Base-by-base conservation (phyloP, 2,113 vertebrate genomes). In the Spheniscus mendiculus region DNA sequence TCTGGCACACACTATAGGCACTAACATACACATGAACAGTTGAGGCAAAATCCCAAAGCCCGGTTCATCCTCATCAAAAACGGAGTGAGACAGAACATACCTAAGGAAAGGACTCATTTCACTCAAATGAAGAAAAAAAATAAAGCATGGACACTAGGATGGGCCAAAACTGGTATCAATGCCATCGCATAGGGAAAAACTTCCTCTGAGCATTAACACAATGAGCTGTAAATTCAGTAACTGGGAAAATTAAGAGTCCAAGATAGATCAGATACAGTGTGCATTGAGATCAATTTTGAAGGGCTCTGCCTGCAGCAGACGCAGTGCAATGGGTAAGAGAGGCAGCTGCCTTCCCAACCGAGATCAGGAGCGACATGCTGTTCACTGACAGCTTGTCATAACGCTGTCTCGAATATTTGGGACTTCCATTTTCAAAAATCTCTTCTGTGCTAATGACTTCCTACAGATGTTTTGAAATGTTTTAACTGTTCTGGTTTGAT, bases 401-500 rank as follows among this genome's bases (percentile, higher is more conserved):
- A 59, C 76, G 30, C 45, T 11, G 52, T 11, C 2, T 11, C 2
- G 1, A 89, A 86, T 87, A 71, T 44, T 45, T 50, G 81, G 76
- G 93, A 93, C 65, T 59, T 66, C 52, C 45, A 44, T 34, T 66
- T 80, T 36, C 69, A 84, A 13, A 67, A 82, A 86, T 21, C 53
- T 89, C 55, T 97, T 74, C 45, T 90, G 45, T 49, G 71, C 49
- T 95, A 89, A 94, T 85, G 32, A 78, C 74, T 86, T 82, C 74
- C 87, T 92, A 87, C 93, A 81, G 91, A 89, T 91, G 67, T 94
- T 97, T 67, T 97, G 85, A 96, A 96, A 70, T 66, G n/a, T 50
- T 94, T 80, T 59, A 84, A 63, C 72, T 87, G 17, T 5, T 85
- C 80, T 69, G 45, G 19, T 61, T 89, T 77, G 66, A 90, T 83